These are phyloP conservation scores for Brachyopa scutellaris DNA, from an alignment of 2,888 invertebrate species.

Conservation along the genomic window DNA sequence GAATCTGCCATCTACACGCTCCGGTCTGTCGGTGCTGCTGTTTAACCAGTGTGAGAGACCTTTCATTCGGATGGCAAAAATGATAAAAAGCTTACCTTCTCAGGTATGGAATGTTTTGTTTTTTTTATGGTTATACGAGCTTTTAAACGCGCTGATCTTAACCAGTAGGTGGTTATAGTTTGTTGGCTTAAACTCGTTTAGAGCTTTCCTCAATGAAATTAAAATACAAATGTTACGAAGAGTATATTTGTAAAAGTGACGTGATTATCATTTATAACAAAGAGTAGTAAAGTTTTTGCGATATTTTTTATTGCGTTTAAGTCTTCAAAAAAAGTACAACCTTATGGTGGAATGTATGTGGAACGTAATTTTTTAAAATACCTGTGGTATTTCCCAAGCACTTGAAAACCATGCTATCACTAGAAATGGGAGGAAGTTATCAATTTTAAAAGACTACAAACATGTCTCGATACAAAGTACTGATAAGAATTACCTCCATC, in stretches of 20 bases:
- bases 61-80: conserved; percentile 43
- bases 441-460: conserved; percentile 29
- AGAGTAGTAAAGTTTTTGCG: too few relatives aligned
- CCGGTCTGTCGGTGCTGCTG: conserved; percentile 20
- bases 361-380: conserved; percentile 11
- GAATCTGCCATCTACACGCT: conserved; percentile 76
- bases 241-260: conserved; percentile 8
- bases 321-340: too few relatives aligned
- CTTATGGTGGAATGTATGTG: conserved; percentile 11
- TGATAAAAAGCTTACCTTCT: conserved; percentile 51
- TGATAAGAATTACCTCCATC: conserved; percentile 12
- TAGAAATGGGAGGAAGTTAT: conserved; percentile 21
- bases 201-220: conserved; percentile 70
- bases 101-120: conserved; percentile 17
- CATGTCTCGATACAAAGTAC: conserved; percentile 27
- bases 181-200: conserved; percentile 45
- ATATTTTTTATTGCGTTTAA: too few relatives aligned
- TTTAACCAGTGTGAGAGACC: conserved; percentile 56
- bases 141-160: too few relatives aligned
- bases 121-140: too few relatives aligned
- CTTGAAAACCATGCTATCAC: conserved; percentile 9
- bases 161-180: conserved; percentile 47
- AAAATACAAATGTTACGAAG: conserved; percentile 15
- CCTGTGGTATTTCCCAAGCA: conserved; percentile 56
- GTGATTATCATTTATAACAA: conserved; percentile 9